Evolutionary conservation across 2,888 invertebrate genomes (phyloP).

Genomic region (Calephelis perditalis): DNA sequence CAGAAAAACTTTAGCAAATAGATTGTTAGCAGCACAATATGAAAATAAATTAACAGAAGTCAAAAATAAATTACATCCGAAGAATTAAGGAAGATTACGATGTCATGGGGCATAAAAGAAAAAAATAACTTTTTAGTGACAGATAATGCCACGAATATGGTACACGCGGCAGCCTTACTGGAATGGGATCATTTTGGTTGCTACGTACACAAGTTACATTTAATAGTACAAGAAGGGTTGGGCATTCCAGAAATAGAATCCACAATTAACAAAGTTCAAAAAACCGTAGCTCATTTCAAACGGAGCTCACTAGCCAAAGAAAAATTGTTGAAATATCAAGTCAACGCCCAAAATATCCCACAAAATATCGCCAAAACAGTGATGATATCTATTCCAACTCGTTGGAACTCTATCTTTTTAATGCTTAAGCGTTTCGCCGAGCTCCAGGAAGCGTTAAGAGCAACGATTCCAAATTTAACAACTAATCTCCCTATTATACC

Average conservation of each 20-base stretch:
- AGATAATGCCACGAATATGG: conserved; percentile 29
- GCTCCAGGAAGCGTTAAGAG: conserved; percentile 8
- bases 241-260: neutral
- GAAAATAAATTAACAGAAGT: neutral
- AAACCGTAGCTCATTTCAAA: conserved; percentile 32
- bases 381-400: neutral
- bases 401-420: conserved; percentile 12
- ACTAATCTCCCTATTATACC: conserved; percentile 14
- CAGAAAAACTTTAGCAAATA: conserved; percentile 21
- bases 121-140: conserved; percentile 24
- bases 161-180: conserved; percentile 22
- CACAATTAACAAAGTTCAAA: conserved; percentile 9
- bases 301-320: conserved; percentile 29
- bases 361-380: neutral
- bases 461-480: conserved; percentile 15
- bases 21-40: conserved; percentile 14
- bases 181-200: conserved; percentile 27
- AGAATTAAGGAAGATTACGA: conserved; percentile 4
- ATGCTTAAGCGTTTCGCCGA: conserved; percentile 8
- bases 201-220: conserved; percentile 29
- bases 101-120: conserved; percentile 13
- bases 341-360: conserved; percentile 12
- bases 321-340: conserved; percentile 25
- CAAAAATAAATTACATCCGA: conserved; percentile 7
- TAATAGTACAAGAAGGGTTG: conserved; percentile 26